phyloP scores from a whole-genome alignment of 2,888 invertebrate genomes.

The Mesorhabditis sp. region DNA sequence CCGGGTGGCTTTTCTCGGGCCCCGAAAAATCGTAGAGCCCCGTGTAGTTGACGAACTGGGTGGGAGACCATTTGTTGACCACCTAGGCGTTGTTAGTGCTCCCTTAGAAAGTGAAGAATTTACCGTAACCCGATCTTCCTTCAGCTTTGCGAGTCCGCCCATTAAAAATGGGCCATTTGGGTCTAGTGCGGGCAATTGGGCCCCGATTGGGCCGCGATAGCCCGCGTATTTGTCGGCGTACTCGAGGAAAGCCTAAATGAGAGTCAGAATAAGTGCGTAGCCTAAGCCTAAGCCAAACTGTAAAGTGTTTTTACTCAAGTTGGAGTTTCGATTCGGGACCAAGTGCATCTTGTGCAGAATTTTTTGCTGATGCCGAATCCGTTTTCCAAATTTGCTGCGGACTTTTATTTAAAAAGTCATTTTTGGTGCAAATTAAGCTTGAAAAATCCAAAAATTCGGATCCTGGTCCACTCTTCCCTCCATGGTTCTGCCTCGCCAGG shows the following conservation, averaged over 20 bases:
- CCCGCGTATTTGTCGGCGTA: neutral
- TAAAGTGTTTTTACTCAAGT: too few relatives aligned
- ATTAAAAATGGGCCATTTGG: neutral
- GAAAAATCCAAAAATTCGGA: too few relatives aligned
- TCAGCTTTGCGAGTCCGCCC: neutral
- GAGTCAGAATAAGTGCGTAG: too few relatives aligned
- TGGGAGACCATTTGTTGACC: constrained; percentile 1
- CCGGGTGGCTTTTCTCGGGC: neutral
- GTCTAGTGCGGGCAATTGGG: neutral
- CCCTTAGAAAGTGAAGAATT: neutral
- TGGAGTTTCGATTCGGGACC: too few relatives aligned
- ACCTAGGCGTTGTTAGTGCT: neutral
- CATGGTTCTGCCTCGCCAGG: too few relatives aligned
- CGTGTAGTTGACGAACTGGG: neutral
- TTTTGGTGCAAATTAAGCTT: too few relatives aligned
- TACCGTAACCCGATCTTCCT: neutral
- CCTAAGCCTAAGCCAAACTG: too few relatives aligned
- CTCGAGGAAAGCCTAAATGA: neutral
- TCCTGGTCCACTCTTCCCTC: too few relatives aligned
- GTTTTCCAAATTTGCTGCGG: too few relatives aligned
- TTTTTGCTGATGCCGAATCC: too few relatives aligned
- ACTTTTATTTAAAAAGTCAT: too few relatives aligned
- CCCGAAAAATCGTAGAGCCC: neutral
- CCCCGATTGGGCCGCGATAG: neutral
- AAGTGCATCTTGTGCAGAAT: too few relatives aligned